A percentile compares a stretch with the other conserved stretches of the same genome.
Evolutionary conservation across 2,113 vertebrate species (phyloP).

Genomic region (Lipotes vexillifer): DNA sequence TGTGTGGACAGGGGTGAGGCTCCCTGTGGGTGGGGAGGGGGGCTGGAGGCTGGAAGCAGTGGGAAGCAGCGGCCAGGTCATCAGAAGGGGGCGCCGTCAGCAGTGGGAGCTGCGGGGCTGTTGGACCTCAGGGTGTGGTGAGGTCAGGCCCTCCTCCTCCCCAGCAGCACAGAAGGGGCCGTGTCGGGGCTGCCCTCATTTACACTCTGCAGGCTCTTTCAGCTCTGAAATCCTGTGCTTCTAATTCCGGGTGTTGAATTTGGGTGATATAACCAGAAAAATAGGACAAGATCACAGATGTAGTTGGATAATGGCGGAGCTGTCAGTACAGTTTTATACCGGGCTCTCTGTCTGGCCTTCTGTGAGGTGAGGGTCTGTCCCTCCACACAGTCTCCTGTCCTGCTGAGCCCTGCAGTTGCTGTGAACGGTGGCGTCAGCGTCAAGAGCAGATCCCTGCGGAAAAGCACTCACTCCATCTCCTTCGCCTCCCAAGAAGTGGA

Average conservation of each 20-base stretch:
- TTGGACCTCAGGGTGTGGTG: neutral
- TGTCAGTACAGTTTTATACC: neutral
- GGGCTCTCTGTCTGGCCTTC: neutral
- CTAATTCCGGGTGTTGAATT: constrained; percentile 46
- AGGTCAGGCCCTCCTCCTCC: neutral
- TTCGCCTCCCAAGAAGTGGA: neutral
- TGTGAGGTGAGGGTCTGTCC: neutral
- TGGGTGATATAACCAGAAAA: constrained; percentile 52
- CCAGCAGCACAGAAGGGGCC: neutral
- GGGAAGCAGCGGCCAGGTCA: neutral
- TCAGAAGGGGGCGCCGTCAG: neutral
- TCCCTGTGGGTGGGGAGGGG: no score
- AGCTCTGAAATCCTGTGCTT: constrained; percentile 11
- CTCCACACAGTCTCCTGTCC: no score
- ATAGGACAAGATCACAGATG: neutral
- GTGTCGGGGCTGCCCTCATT: neutral
- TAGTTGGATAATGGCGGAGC: neutral
- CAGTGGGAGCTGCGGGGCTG: neutral
- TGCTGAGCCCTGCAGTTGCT: no score
- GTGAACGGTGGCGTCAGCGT: rapidly evolving
- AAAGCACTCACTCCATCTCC: neutral
- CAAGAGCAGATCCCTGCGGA: neutral
- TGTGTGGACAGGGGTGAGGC: neutral
- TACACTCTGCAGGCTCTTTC: neutral
- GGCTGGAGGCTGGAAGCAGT: rapidly evolving